Percentiles rank a stretch among this genome's conserved stretches.
phyloP scores from a whole-genome alignment of 2,888 invertebrate species.

The Tillus elongatus region DNA sequence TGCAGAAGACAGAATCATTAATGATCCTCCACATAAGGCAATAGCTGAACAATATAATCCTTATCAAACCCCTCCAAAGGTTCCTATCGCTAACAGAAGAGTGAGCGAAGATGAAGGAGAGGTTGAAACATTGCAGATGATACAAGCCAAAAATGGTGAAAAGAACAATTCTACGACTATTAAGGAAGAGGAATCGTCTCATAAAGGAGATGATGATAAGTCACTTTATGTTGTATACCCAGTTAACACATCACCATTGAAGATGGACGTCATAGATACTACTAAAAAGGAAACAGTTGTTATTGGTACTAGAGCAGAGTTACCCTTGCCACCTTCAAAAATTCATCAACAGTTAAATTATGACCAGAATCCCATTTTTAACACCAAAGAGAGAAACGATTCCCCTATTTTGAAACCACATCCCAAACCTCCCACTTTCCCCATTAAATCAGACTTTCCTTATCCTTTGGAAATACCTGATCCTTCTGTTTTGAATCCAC shows the following conservation, averaged over 20 bases:
- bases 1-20: conserved; percentile 30
- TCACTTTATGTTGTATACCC: conserved; percentile 50
- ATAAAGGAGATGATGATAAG: conserved; percentile 34
- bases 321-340: conserved; percentile 39
- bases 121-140: conserved; percentile 61
- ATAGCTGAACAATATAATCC: conserved; percentile 30
- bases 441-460: conserved; percentile 52
- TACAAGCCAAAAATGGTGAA: conserved; percentile 48
- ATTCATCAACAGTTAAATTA: conserved; percentile 33
- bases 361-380: conserved; percentile 43
- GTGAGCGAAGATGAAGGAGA: conserved; percentile 42
- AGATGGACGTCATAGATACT: conserved; percentile 40
- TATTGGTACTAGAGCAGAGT: conserved; percentile 47
- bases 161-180: conserved; percentile 29
- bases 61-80: conserved; percentile 40
- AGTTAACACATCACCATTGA: conserved; percentile 46
- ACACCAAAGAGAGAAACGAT: conserved; percentile 37
- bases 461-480: conserved; percentile 56
- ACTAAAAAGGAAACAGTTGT: conserved; percentile 46
- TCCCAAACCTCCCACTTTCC: conserved; percentile 27
- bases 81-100: conserved; percentile 41
- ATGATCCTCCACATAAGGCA: conserved; percentile 23
- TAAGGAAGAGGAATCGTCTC: conserved; percentile 7
- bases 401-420: conserved; percentile 42
- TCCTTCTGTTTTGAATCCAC: conserved; percentile 36